Evolutionary conservation across 2,888 invertebrate species (phyloP), one percentile per base, ranked within the genome.

Genomic region (Napeogenes sylphis): DNA sequence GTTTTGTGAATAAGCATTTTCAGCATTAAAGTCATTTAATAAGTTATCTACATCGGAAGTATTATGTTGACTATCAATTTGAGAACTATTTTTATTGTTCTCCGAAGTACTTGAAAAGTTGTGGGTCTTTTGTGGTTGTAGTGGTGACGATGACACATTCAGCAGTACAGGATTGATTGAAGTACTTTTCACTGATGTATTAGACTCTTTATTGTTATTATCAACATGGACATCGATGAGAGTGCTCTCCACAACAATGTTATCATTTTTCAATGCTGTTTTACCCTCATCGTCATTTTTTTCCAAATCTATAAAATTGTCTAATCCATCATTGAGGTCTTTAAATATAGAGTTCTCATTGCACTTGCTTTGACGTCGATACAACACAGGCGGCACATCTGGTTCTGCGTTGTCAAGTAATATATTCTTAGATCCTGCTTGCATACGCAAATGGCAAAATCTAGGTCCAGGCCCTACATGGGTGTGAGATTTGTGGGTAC

Each of bases 401-500:
- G 94, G 93, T 71, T 94, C 94, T 45, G 94, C 94, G 73, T 95
- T 96, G 80, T 96, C 96, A 33, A 96, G 85, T 4, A 96, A 85
- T 73, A 96, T 95, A 79, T 96, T 96, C 77, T 94, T 95, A 12
- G 95, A 94, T 5, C 95, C 95, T 5, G 94, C 94, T 74, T 95
- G 95, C 73, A 95, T 92, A 46, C 95, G 91, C 76, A 96, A 91
- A 59, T 95, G 94, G 75, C 95, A 96, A 73, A 95, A 93, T 67
- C 95, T 91, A 2, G 96, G 95, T 1, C 95, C 95, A 12, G 91
- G 91, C 2, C 91, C 91, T 0, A 91, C 90, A 73, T 88, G 89
- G 14, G 83, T 85, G 64, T 84, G 88, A 55, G 90, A 91, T 72
- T 89, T 90, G 62, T 90, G 90, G 46, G 89, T 89, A 71, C 91